Base-by-base conservation (phyloP, 2,888 invertebrate genomes). In the Coenonympha glycerion region DNA sequence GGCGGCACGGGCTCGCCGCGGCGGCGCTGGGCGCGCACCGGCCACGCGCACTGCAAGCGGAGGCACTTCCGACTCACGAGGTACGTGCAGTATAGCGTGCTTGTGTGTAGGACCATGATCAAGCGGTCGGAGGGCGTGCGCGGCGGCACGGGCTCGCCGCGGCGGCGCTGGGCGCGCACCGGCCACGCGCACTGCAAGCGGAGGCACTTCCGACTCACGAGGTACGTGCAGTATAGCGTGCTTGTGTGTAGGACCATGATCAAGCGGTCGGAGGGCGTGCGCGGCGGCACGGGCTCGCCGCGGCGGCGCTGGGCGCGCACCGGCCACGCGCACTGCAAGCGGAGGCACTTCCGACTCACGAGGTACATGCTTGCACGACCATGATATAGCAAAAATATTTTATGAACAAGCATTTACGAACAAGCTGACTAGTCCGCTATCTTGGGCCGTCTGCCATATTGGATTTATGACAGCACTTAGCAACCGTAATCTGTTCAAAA, bases 51-150 rank as follows among this genome's bases (percentile, higher is more conserved):
- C 86, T 93, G 65, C 90, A 96, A 95, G 77, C 92, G 93, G 71
- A 90, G 96, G 61, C 95, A 95, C 85, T 96, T 97, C 82, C 91
- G 93, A 75, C 90, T 97, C 62, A 96, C 95, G 49, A 96, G 95
- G 70, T 93, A 92, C 11, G 28, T 28, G 5, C 3, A 39, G 6
- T 22, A 24, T 1, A 9, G 9, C 24, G 24, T 44, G 13, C 11
- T 49, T 49, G 24, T 41, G 50, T 49, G 19, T 86, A 96, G 96
- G 75, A 90, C 93, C 68, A 93, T 97, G 94, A 94, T 93, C 65
- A 97, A 97, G 87, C 89, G 95, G 69, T 94, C 96, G 33, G 95
- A 96, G 77, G 94, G 93, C 18, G 89, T 94, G 55, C 94, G 94
- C 68, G 92, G 93, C 37, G 89, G 92, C 59, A 69, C 69, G 5